Conservation (phyloP, 2,797 vertebrate species). For the Petrocephalus schoutedeni region DNA sequence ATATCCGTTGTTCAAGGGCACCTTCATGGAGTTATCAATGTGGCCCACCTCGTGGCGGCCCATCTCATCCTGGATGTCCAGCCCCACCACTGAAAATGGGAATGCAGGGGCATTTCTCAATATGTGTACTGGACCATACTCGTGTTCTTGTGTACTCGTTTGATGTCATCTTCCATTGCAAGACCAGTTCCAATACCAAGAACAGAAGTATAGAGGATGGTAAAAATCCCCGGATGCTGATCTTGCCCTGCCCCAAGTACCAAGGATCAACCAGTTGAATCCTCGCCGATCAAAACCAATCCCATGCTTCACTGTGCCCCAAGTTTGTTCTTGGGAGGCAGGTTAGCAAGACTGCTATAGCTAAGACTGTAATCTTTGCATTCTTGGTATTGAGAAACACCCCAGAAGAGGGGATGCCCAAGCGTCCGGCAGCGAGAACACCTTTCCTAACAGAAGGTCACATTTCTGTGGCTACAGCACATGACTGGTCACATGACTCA, state of each 20-base stretch:
- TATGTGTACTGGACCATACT: background rate
- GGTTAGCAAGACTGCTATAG: background rate
- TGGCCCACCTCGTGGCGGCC: conserved; percentile 96
- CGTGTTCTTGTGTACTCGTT: background rate
- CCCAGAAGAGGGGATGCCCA: background rate
- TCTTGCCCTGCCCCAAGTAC: background rate
- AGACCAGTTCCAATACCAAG: background rate
- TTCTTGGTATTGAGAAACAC: background rate
- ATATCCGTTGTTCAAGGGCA: conserved; percentile 77
- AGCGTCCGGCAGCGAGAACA: background rate
- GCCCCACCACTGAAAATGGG: conserved; percentile 76
- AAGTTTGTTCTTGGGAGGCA: background rate
- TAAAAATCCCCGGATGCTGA: background rate
- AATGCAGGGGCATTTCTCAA: background rate
- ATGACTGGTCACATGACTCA: conserved; percentile 8
- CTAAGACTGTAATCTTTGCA: background rate
- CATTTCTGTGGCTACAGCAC: background rate
- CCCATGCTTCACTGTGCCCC: background rate
- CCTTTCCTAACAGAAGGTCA: background rate
- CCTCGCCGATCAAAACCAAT: background rate
- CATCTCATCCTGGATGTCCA: conserved; percentile 99
- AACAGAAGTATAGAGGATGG: background rate
- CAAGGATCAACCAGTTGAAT: background rate
- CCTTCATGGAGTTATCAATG: conserved; percentile 97
- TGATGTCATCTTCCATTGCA: background rate